Base-by-base conservation (phyloP, 1,140 invertebrate genomes). In the Ceratina australensis region DNA sequence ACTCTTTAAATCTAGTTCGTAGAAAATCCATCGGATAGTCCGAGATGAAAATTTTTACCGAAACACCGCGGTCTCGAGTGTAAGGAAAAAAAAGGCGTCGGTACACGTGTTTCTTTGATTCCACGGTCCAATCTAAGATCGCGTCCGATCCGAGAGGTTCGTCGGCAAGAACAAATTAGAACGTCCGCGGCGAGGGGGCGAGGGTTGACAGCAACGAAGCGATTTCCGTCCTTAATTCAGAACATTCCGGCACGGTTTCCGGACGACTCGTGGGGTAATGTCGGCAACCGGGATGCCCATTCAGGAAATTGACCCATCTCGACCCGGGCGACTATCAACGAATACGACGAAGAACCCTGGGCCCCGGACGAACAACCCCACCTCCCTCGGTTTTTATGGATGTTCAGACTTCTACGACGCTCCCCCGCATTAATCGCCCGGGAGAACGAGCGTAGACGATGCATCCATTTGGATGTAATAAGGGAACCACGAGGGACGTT, bases 281-380 rank as follows among this genome's bases (percentile, higher is more conserved):
- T 75, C 49, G 49, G 3, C 22, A 79, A 69, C 42, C n/a, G 13
- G 56, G 69, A 49, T 57, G 69, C 52, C 64, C 80, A 72, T 86
- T 85, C 83, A 79, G 86, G 83, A 87, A 86, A 86, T 86, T 87
- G 85, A 86, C 59, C 85, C 66, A 86, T 85, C 78, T 78, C 60
- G 65, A 64, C 47, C 52, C 63, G 10, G 64, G 72, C 59, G 49
- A 60, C 74, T 61, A 83, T 78, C 79, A 72, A 67, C 69, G 60
- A 72, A 82, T 26, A 77, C 68, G 52, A 79, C 60, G 63, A 68
- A 67, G 59, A 76, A 76, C 20, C 50, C 56, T n/a, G 47, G 57
- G 33, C 5, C 33, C 33, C 33, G 33, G 10, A 42, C 33, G 49
- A 79, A 72, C 64, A 49, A 26, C 18, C 18, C 65, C 15, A 26